These are phyloP conservation scores for Limanda limanda DNA, from an alignment of 2,113 vertebrate genomes.

Conservation along the genomic window DNA sequence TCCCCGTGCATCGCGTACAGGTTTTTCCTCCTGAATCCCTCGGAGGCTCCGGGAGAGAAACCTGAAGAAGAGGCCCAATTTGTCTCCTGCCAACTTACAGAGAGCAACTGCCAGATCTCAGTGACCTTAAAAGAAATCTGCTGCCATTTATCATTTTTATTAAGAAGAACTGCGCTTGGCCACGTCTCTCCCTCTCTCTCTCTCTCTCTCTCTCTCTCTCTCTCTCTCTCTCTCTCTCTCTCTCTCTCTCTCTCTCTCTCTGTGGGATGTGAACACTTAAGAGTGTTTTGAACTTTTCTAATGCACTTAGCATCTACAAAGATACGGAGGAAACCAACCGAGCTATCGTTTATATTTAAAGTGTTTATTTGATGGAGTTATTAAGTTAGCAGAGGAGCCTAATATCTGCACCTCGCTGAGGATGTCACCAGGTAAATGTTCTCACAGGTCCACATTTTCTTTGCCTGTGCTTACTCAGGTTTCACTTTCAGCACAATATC, in stretches of 20 bases:
- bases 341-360: neutral
- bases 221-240: too few species aligned
- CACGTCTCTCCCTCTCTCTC: conserved; percentile 19
- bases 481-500: too few species aligned
- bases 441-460: too few species aligned
- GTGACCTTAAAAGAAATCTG: conserved; percentile 71
- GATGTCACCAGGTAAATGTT: too few species aligned
- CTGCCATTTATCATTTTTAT: conserved; percentile 67
- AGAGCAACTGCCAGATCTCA: conserved; percentile 54
- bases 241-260: too few species aligned
- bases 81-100: conserved; percentile 64
- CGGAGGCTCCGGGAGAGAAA: conserved; percentile 33
- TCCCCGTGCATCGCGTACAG: conserved; percentile 25
- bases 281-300: conserved; percentile 33
- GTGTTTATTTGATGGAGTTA: neutral
- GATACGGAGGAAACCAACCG: neutral
- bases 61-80: conserved; percentile 53
- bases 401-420: too few species aligned
- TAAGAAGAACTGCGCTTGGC: conserved; percentile 51
- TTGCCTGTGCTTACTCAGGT: too few species aligned
- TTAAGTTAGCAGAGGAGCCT: neutral
- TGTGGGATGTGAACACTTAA: conserved; percentile 36
- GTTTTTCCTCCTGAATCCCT: conserved; percentile 33
- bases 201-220: too few species aligned
- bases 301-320: conserved; percentile 2